Percentiles rank a stretch among this genome's conserved stretches.
phyloP scores from a whole-genome alignment of 2,888 invertebrate genomes.

The Craniophora ligustri region DNA sequence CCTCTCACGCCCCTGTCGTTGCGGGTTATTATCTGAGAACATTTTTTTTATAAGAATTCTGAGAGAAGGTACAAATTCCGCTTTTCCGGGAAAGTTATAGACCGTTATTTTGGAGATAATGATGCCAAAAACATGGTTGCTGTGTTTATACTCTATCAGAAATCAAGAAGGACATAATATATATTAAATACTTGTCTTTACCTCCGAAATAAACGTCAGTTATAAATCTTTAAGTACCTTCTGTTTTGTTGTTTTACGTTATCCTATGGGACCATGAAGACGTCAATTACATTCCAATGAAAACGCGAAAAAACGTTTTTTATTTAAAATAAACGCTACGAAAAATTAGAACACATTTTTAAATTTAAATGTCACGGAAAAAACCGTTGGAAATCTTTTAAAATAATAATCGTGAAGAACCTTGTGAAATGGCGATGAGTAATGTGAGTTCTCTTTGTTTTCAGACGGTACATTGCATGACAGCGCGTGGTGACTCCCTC shows the following conservation, averaged over 20 bases:
- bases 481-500: conserved; percentile 52
- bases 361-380: conserved; percentile 18
- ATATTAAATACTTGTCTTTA: conserved; percentile 1
- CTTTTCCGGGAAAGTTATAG: too few species aligned
- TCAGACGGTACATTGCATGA: conserved; percentile 67
- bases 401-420: conserved; percentile 23
- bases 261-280: not conserved
- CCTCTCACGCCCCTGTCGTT: conserved; percentile 92
- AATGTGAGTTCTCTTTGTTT: conserved; percentile 62
- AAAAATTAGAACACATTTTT: conserved; percentile 1
- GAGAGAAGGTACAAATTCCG: too few species aligned
- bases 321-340: not conserved
- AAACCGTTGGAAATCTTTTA: conserved; percentile 18
- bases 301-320: not conserved
- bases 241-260: not conserved
- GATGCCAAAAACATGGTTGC: not conserved
- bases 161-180: conserved; percentile 9
- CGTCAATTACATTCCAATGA: not conserved
- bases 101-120: not conserved
- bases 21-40: conserved; percentile 92
- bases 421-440: conserved; percentile 28
- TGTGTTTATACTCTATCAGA: not conserved
- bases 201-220: conserved; percentile 1
- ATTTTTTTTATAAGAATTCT: conserved; percentile 12
- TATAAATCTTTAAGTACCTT: conserved; percentile 3